These are phyloP conservation scores for Halictus ligatus DNA, from an alignment of 2,888 invertebrate genomes.

Conservation along the genomic window DNA sequence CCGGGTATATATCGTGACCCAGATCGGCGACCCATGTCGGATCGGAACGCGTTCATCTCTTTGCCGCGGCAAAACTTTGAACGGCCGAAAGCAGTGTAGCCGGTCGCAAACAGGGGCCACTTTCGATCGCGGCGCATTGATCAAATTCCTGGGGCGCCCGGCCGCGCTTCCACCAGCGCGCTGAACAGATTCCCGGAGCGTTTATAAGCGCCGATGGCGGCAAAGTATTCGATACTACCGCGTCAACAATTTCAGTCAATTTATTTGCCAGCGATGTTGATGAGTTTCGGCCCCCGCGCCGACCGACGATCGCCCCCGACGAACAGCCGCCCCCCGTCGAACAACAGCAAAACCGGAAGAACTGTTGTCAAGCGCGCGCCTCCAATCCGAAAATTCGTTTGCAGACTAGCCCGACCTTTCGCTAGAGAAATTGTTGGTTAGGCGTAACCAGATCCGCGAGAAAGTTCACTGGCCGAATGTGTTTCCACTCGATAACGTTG, in stretches of 20 bases:
- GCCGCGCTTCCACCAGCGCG: slow-evolving; percentile 36
- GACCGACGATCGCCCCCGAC: neutral
- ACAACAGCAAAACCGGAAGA: neutral
- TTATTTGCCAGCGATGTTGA: slow-evolving; percentile 16
- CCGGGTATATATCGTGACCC: neutral
- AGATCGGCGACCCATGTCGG: slow-evolving; percentile 14
- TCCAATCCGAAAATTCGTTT: neutral
- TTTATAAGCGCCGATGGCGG: slow-evolving; percentile 42
- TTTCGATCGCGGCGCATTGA: slow-evolving; percentile 51
- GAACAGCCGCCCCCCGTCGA: neutral
- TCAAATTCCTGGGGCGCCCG: slow-evolving; percentile 39
- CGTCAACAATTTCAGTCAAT: slow-evolving; percentile 45
- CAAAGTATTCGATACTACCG: slow-evolving; percentile 31
- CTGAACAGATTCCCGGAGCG: slow-evolving; percentile 37
- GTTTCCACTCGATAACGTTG: neutral
- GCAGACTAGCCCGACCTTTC: neutral
- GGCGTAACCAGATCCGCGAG: neutral
- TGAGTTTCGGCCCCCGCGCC: neutral
- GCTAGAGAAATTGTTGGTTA: neutral
- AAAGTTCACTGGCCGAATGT: neutral
- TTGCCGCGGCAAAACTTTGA: slow-evolving; percentile 30
- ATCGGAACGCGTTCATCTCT: slow-evolving; percentile 29
- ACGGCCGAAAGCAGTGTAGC: neutral
- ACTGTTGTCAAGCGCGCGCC: neutral
- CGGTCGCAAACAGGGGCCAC: slow-evolving; percentile 29